Evolutionary conservation across 2,797 vertebrate species (phyloP), one percentile per base, ranked within the genome.

Genomic region (Sebastes trivittatus): DNA sequence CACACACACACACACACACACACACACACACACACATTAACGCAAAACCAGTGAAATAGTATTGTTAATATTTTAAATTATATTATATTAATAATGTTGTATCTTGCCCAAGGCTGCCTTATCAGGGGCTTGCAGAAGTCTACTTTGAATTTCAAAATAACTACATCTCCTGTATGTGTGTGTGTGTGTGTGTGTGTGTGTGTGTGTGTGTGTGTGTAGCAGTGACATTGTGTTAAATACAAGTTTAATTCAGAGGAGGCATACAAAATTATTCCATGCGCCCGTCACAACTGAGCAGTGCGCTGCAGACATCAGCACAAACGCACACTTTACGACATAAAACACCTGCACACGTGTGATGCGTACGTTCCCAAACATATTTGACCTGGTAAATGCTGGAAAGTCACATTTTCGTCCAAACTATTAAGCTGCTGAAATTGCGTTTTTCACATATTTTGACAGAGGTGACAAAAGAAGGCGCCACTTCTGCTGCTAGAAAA

Each of bases 91-190:
- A 27, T 27, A 65, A 36, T 80, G 54, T 86, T 78, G 71, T 76
- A 90, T 91, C 73, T 88, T 81, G 83, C 86, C 80, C 59, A 27
- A 56, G 76, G 89, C 90, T 82, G 80, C 67, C 86, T 94, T 94
- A 95, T 95, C 94, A 85, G 85, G 36, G 64, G 62, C 69, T 76
- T 74, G 83, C 93, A 94, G 91, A 81, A 90, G 89, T 84, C 80
- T 87, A 65, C 83, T 92, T 92, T 93, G 88, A 94, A 90, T 91
- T 93, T 91, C 81, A 93, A 90, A 91, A 87, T 85, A 82, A 90
- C 81, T 76, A 76, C 65, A 78, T 83, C n/a, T 82, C 34, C 25
- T 71, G 67, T 66, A 61, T 76, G 29, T 66, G 56, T 71, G 22
- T 77, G n/a, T 69, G 22, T 80, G 18, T 55, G 72, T 42, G 60